Evolutionary conservation across 2,888 invertebrate genomes (phyloP), one percentile per base, ranked within the genome.

Genomic region (Ichneumoninae sp.): DNA sequence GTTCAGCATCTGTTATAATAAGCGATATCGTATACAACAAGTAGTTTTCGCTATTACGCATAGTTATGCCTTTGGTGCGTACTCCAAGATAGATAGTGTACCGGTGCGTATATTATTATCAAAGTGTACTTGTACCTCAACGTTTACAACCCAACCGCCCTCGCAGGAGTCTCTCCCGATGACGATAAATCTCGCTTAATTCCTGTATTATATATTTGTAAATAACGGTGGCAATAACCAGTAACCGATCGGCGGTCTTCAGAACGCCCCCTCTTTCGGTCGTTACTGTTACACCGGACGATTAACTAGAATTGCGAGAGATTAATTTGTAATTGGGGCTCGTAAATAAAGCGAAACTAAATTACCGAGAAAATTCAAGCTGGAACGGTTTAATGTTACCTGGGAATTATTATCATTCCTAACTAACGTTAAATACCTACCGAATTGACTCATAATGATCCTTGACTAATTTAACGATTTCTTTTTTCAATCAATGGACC

Each of bases 1-100:
- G 60, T 83, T 66, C 74, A 80, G 79, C 82, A 84, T 84, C 82
- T 84, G 82, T 82, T 75, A 71, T 79, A 82, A 82, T 82, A 82
- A 79, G 81, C 82, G 70, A 78, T 82, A 82, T 81, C 84, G 81
- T 77, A 78, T 81, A 81, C 57, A 62, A 70, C 54, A 44, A 76
- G 66, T 81, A 81, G 44, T 47, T 81, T 79, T 82, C 78, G 84
- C 78, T 75, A 84, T 84, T 78, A 78, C 78, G 74, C 81, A 77
- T 57, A 80, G 57, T 72, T 68, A 77, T 36, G 68, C 52, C 36
- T 74, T 19, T 68, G 44, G 54, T 68, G 65, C 52, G 62, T 62
- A 47, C 44, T 16, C 13, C 0, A 16, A 4, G 16, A 47, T 72
- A 7, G 57, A 72, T 36, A 60, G 57, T n/a, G 10, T 62, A 57